Evolutionary conservation across 2,113 vertebrate genomes (phyloP), one percentile per base, ranked within the genome.

Genomic region (Elanoides forficatus): DNA sequence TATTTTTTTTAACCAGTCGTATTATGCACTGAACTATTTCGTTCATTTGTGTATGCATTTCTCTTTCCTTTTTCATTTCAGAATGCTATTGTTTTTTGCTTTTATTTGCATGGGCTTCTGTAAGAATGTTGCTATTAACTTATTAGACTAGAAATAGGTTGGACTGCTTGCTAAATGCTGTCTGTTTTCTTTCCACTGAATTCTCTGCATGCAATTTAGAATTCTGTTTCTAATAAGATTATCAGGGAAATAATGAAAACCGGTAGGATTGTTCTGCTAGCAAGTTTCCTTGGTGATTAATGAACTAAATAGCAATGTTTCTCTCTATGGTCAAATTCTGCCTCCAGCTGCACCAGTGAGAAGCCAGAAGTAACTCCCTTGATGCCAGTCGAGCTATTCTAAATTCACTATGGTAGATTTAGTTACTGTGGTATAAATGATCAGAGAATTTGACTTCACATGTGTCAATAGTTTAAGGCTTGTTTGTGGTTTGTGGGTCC

Each of bases 141-240:
- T 93, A 88, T 29, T 72, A 93, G 43, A 83, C 45, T 81, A 21
- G 65, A 89, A 91, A 78, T 89, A 89, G 16, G 67, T 88, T 91
- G 60, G 40, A 70, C 76, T 92, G 21, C 55, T 92, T 90, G 62
- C 66, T 96, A 96, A 92, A 86, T 87, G 48, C 42, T 90, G 65
- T 32, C 67, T 92, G 53, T 56, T 94, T 93, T 94, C 40, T 81
- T 92, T 56, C 63, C 34, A 27, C n/a, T 76, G 71, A 91, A 96
- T 84, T 65, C 45, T 85, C 71, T 89, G 52, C 21, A 36, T 95
- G 82, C 40, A 71, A 53, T 90, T 68, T 81, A 87, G 72, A 90
- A 89, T 85, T 96, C 55, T 88, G 48, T 71, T 95, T 95, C 83
- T 95, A 94, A 97, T 93, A 95, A 90, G 65, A 95, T 96, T 94